Evolutionary conservation across 2,797 vertebrate species (phyloP), one percentile per base, ranked within the genome.

Genomic region (Aeoliscus strigatus): DNA sequence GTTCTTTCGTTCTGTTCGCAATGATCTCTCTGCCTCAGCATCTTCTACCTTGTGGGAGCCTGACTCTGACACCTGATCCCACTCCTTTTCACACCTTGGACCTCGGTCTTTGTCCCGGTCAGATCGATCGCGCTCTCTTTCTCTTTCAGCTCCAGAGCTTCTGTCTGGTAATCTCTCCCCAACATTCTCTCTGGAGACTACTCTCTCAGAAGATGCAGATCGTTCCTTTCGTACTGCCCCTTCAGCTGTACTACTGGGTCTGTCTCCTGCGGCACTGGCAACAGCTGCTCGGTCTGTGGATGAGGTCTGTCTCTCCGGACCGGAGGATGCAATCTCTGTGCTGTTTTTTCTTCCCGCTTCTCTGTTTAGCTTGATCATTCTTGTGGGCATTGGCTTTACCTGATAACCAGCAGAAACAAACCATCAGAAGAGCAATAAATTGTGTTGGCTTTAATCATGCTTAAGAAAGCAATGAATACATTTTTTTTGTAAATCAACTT

Each of bases 281-380:
- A 6, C 18, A 21, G 18, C 6, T 3, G 18, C 3, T 21, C 18
- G 3, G 18, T 21, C 18, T 21, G 18, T 21, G 6, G 18, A 21
- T 21, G 68, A 49, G 2, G 40, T 10, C 0, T 41, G 60, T 47
- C 76, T 84, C n/a, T 84, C 82, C 1, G 49, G 37, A 31, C 47
- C 66, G 0, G 55, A 36, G 0, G 31, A 42, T 1, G 73, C 12
- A 0, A 76, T 79, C 44, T 96, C 93, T 1, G 71, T 70, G 35
- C 89, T 91, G 56, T 93, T 88, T 82, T 92, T 94, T 58, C 94
- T 93, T 6, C 94, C 94, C 8, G 91, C 90, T 60, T 99, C 94
- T 66, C 94, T 85, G 80, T 98, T 98, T 17, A 98, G 87, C 71
- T 96, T 97, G 66, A 97, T 98, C 80, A 91, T 96, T 62, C 94